Evolutionary conservation across 64 coral and sea anemone genomes (phyloP).

Genomic region (Pachyseris speciosa): DNA sequence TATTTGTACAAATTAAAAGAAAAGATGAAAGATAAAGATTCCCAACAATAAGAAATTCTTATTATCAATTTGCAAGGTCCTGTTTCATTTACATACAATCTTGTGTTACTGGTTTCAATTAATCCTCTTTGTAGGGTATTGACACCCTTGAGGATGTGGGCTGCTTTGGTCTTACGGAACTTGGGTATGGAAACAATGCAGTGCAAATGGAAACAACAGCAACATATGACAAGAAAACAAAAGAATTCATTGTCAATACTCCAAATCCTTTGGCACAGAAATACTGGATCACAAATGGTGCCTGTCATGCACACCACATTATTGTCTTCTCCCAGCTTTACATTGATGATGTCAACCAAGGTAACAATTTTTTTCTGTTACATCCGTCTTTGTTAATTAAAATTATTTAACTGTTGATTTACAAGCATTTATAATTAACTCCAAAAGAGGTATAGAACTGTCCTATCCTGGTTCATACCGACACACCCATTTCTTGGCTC

Average conservation of each 20-base stretch:
- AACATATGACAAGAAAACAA: constrained; percentile 82
- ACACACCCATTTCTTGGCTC: too few species aligned
- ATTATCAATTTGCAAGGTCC: too few species aligned
- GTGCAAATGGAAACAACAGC: constrained; percentile 95
- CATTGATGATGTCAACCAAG: constrained; percentile 83
- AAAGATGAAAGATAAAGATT: too few species aligned
- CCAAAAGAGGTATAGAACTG: neutral
- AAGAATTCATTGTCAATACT: constrained; percentile 86
- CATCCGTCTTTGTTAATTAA: neutral
- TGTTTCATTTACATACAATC: too few species aligned
- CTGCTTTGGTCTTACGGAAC: constrained; percentile 81
- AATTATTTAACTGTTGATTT: neutral
- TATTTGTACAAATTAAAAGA: too few species aligned
- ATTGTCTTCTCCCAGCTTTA: constrained; percentile 85
- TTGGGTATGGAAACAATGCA: constrained; percentile 86
- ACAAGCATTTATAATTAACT: neutral
- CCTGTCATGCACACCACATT: constrained; percentile 84
- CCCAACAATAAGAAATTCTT: too few species aligned
- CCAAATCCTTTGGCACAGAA: constrained; percentile 86
- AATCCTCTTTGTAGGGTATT: constrained; percentile 39
- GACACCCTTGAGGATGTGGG: constrained; percentile 78
- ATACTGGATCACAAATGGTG: constrained; percentile 96
- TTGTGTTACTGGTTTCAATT: neutral
- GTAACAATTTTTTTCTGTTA: constrained; percentile 29
- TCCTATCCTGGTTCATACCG: too few species aligned